Evolutionary conservation across 2,888 invertebrate species (phyloP).

Genomic region (Tenodera sinensis): DNA sequence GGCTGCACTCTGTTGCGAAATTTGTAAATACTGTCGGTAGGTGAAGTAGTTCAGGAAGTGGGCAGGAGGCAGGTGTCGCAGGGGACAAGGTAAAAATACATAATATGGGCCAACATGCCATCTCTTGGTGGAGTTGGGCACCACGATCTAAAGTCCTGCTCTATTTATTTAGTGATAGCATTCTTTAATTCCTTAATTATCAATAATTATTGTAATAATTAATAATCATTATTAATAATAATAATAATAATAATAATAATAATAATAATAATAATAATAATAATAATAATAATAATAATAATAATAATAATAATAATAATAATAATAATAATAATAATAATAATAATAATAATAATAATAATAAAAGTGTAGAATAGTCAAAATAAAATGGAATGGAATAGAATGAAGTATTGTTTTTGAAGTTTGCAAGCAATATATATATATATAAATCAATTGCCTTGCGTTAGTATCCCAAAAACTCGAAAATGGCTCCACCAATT

Average conservation of each 20-base stretch:
- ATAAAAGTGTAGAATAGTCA: not conserved
- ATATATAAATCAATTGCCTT: too few species aligned
- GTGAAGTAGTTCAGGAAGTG: not conserved
- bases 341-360: not conserved
- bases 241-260: constrained; percentile 1
- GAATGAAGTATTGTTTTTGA: too few species aligned
- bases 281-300: not conserved
- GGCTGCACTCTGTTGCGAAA: not conserved
- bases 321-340: not conserved
- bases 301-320: not conserved
- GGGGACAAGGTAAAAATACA: not conserved
- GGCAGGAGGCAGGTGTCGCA: not conserved
- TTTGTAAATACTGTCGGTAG: not conserved
- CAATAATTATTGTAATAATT: not conserved
- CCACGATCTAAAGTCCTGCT: not conserved
- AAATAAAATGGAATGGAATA: too few species aligned
- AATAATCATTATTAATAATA: not conserved
- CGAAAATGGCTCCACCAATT: too few species aligned
- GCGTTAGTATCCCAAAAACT: too few species aligned
- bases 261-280: not conserved
- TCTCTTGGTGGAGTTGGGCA: not conserved
- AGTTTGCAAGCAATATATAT: too few species aligned
- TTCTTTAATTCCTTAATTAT: too few species aligned
- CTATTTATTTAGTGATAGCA: too few species aligned
- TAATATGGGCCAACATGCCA: not conserved